Percentiles rank a stretch among this genome's conserved stretches.
Evolutionary conservation across 23 tunicate species (phyloP).

Genomic region (Phallusia fumigata): DNA sequence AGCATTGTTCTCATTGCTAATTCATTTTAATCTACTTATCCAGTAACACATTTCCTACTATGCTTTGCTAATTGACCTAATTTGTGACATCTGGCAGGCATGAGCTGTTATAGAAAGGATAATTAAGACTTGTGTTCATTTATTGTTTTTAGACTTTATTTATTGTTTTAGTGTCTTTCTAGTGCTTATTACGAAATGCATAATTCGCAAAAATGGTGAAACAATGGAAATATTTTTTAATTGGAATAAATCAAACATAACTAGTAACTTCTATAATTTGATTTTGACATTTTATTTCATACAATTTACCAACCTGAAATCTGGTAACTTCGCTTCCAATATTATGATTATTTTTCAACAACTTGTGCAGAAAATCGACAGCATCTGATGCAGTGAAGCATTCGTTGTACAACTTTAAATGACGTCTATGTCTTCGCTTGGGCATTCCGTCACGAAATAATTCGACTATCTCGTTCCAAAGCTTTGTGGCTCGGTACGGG

Average conservation of each 20-base stretch:
- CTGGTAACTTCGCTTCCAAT: slow-evolving; percentile 64
- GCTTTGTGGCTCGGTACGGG: slow-evolving; percentile 67
- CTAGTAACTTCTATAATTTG: too few relatives aligned
- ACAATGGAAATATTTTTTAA: neutral
- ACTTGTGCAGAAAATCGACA: slow-evolving; percentile 47
- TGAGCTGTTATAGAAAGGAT: too few relatives aligned
- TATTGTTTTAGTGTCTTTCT: too few relatives aligned
- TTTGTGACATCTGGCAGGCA: neutral
- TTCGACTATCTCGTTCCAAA: slow-evolving; percentile 58
- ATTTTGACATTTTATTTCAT: neutral
- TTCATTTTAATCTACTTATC: neutral
- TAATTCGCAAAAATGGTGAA: neutral
- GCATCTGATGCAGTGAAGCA: slow-evolving; percentile 62
- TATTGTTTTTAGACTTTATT: too few relatives aligned
- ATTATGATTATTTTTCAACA: slow-evolving; percentile 50
- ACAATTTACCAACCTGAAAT: slow-evolving; percentile 25
- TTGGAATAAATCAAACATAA: too few relatives aligned
- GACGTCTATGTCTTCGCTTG: slow-evolving; percentile 49
- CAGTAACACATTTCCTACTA: neutral
- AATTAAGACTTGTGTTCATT: too few relatives aligned
- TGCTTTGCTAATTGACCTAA: neutral
- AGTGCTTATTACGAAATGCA: neutral
- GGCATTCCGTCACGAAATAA: slow-evolving; percentile 58
- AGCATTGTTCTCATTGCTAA: neutral
- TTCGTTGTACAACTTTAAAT: slow-evolving; percentile 40